phyloP scores from a whole-genome alignment of 2,888 invertebrate genomes.

The Malthinus seriepunctatus region DNA sequence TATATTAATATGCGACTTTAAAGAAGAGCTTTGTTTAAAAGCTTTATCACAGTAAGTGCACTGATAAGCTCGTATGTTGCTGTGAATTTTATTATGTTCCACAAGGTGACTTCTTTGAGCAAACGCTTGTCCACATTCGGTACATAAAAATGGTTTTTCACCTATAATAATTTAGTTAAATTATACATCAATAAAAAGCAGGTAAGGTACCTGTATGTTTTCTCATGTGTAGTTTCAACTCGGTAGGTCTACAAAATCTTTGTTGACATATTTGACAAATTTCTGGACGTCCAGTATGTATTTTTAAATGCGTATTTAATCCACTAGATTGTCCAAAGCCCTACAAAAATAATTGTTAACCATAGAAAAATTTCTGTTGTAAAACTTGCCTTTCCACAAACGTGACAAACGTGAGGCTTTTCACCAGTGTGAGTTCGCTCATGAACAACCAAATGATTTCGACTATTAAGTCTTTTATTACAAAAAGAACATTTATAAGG shows the following conservation, averaged over 20 bases:
- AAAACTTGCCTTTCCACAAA: slow-evolving; percentile 44
- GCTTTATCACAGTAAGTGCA: slow-evolving; percentile 46
- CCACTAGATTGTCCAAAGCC: slow-evolving; percentile 47
- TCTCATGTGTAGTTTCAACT: slow-evolving; percentile 46
- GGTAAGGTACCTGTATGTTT: slow-evolving; percentile 47
- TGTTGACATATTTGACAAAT: slow-evolving; percentile 47
- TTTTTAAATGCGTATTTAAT: slow-evolving; percentile 46
- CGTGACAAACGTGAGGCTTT: slow-evolving; percentile 43
- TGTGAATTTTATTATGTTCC: slow-evolving; percentile 48
- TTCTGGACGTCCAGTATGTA: slow-evolving; percentile 47
- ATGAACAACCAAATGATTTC: slow-evolving; percentile 42
- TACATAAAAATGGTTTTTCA: slow-evolving; percentile 48
- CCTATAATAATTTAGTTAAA: slow-evolving; percentile 33
- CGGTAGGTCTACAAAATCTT: slow-evolving; percentile 47
- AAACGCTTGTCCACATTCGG: slow-evolving; percentile 45
- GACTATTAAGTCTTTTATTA: slow-evolving; percentile 41
- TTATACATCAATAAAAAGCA: background rate
- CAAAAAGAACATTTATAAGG: slow-evolving; percentile 44
- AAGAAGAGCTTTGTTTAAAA: slow-evolving; percentile 45
- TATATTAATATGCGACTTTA: slow-evolving; percentile 46
- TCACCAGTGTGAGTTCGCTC: slow-evolving; percentile 46
- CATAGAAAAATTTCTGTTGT: background rate
- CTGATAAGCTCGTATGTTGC: slow-evolving; percentile 44
- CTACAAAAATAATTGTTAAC: slow-evolving; percentile 12
- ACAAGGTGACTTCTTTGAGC: slow-evolving; percentile 48